Evolutionary conservation across 2,113 vertebrate species (phyloP).

Genomic region (Onychostruthus taczanowskii): DNA sequence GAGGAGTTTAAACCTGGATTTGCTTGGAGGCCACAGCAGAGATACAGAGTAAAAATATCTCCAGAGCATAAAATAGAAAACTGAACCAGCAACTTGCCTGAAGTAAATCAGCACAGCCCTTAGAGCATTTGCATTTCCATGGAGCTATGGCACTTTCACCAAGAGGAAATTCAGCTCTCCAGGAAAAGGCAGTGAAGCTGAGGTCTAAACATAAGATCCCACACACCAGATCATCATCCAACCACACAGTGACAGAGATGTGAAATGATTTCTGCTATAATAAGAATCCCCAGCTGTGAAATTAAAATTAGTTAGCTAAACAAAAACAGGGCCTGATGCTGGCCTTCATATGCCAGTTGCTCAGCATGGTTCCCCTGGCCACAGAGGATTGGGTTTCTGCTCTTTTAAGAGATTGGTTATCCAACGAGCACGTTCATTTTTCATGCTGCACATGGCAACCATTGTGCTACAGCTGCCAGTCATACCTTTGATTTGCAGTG

Average conservation of each 20-base stretch:
- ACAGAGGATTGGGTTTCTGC: background rate
- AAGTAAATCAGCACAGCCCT: background rate
- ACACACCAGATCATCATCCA: background rate
- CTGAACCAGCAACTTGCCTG: background rate
- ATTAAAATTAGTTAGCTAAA: background rate
- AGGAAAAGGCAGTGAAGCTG: background rate
- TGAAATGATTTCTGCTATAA: background rate
- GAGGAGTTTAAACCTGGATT: background rate
- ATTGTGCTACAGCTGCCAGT: background rate
- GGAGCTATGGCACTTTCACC: background rate
- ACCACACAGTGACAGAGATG: background rate
- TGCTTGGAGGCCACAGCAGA: background rate
- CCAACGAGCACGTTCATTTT: background rate
- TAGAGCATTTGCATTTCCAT: background rate
- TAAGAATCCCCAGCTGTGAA: background rate
- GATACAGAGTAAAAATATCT: background rate
- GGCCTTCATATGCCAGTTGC: background rate
- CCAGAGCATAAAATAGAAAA: slow-evolving; percentile 3
- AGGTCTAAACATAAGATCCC: background rate
- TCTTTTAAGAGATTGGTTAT: background rate
- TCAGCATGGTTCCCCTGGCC: background rate
- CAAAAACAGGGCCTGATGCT: background rate
- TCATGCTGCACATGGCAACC: background rate
- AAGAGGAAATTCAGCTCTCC: background rate
- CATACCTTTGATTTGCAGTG: background rate